Evolutionary conservation across 1,140 invertebrate genomes (phyloP).

Genomic region (Rhyzopertha dominica): DNA sequence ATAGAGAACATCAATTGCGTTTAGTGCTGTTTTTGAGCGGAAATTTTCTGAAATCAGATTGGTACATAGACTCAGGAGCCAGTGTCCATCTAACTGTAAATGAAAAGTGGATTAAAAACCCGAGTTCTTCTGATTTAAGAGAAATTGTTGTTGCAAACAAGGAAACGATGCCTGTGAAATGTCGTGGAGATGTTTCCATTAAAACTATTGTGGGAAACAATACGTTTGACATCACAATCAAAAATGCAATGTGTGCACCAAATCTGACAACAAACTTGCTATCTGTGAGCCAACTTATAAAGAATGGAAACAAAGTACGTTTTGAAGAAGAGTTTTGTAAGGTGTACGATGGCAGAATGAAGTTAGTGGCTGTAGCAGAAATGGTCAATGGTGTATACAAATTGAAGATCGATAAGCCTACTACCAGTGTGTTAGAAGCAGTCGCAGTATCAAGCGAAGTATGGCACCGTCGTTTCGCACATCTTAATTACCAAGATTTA

Average conservation of each 20-base stretch:
- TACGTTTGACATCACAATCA: slow-evolving; percentile 1
- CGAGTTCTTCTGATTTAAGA: slow-evolving; percentile 16
- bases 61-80: slow-evolving; percentile 39
- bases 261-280: slow-evolving; percentile 28
- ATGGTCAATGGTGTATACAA: slow-evolving; percentile 27
- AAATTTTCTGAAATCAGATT: slow-evolving; percentile 25
- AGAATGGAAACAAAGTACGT: slow-evolving; percentile 28
- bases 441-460: slow-evolving; percentile 12
- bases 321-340: slow-evolving; percentile 20
- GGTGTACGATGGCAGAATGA: slow-evolving; percentile 16
- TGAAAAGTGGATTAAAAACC: slow-evolving; percentile 26
- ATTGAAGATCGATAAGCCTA: slow-evolving; percentile 17
- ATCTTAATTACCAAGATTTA: slow-evolving; percentile 22
- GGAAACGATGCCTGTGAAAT: no score
- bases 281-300: slow-evolving; percentile 27
- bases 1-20: slow-evolving; percentile 28
- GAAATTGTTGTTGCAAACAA: no score
- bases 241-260: slow-evolving; percentile 28
- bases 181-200: no score
- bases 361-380: slow-evolving; percentile 14
- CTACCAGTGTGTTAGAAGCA: slow-evolving; percentile 19
- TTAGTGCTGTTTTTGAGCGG: slow-evolving; percentile 27
- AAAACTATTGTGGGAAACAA: no score
- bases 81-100: slow-evolving; percentile 33
- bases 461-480: slow-evolving; percentile 22